phyloP scores from a whole-genome alignment of 2,888 invertebrate species.

The Drosophila histrio region DNA sequence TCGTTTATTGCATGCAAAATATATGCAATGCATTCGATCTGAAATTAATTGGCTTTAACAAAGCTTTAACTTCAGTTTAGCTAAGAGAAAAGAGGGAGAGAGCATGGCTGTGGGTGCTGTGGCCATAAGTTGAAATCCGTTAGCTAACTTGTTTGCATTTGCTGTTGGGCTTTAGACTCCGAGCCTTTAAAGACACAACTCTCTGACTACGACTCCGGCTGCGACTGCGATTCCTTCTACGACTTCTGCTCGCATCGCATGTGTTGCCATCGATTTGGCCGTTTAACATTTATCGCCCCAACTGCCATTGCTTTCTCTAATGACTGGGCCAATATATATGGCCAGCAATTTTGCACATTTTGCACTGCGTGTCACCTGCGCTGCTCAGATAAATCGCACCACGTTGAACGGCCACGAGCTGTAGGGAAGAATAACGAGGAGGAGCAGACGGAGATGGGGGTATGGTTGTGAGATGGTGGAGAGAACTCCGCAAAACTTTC shows the following conservation, averaged over 20 bases:
- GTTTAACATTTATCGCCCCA: constrained; percentile 74
- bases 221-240: background rate
- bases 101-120: too few species aligned
- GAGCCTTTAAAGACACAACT: constrained; percentile 29
- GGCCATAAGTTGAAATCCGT: constrained; percentile 4
- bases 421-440: background rate
- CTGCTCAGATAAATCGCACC: constrained; percentile 69
- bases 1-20: background rate
- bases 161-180: constrained; percentile 39
- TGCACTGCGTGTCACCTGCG: constrained; percentile 74
- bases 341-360: constrained; percentile 69
- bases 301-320: constrained; percentile 44
- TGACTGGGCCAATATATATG: constrained; percentile 70
- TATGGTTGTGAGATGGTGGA: background rate
- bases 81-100: background rate
- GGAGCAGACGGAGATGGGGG: background rate
- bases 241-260: constrained; percentile 45
- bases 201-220: background rate
- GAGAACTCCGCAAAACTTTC: constrained; percentile 48
- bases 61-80: background rate
- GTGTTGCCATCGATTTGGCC: constrained; percentile 77
- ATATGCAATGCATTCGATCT: background rate
- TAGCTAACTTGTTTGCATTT: constrained; percentile 47
- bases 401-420: background rate
- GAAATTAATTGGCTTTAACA: constrained; percentile 3